Base-by-base conservation (phyloP, 2,888 invertebrate species). In the Drosophila recens region DNA sequence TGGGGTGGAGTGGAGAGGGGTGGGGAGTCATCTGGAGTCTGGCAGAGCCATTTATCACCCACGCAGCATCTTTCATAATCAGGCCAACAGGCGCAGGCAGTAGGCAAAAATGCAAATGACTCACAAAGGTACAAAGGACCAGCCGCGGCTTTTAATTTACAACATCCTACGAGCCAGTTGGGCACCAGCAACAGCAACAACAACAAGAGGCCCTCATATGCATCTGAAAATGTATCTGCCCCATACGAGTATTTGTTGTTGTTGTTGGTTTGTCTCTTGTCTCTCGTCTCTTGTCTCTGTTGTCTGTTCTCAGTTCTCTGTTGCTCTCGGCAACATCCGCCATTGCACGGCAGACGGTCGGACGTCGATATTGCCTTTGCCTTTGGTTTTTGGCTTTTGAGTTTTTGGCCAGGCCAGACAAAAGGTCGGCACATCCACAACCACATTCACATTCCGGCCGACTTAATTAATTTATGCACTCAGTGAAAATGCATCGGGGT, bases 61-160 rank as follows among this genome's bases (percentile, higher is more conserved):
- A 90, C 91, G 89, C 91, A 91, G 91, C 91, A 91, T 91, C 91
- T 91, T 91, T 91, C 91, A 91, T 91, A 91, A 91, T 91, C 91
- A 91, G 91, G 70, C 89, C 81, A 27, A 27, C 27, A 27, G 27
- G 27, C 27, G 6, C 27, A 82, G 83, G 86, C 75, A 74, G 74
- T 74, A 79, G 86, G 75, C 84, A 81, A 90, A 86, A 91, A 58
- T 91, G 91, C 90, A 91, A 91, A 91, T 91, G 90, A 91, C 84
- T 89, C 79, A 89, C 87, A 27, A 27, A 27, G 42, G 56, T 73
- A 87, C 86, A 87, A 89, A 87, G 90, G 86, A 89, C 84, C 79
- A 79, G 79, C 79, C 82, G 80, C 85, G 89, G 88, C 90, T 91
- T 89, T 90, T 86, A 90, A 91, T 90, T 90, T 90, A 91, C 91